Evolutionary conservation across 2,888 invertebrate genomes (phyloP).

Genomic region (Ferdinandea cuprea): DNA sequence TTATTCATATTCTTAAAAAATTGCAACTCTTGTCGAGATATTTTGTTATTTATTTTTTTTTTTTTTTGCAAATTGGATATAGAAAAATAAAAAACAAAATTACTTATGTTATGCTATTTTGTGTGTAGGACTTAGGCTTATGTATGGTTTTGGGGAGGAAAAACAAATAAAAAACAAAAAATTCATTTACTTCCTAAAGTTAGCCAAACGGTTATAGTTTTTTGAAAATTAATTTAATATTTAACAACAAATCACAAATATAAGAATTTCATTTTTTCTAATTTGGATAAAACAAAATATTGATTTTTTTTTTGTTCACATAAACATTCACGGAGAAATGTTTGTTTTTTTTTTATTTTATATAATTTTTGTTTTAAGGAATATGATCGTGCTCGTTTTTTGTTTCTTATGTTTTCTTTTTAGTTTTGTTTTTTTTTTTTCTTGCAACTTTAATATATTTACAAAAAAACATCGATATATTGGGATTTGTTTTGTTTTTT

Average conservation of each 20-base stretch:
- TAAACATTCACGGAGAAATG: conserved; percentile 66
- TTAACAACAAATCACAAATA: conserved; percentile 49
- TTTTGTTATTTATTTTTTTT: no score
- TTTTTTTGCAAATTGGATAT: conserved; percentile 37
- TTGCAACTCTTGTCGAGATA: not conserved
- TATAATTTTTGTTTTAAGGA: conserved; percentile 77
- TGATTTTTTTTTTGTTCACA: conserved; percentile 56
- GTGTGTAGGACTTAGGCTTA: conserved; percentile 73
- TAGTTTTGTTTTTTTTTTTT: conserved; percentile 55
- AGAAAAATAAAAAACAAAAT: conserved; percentile 24
- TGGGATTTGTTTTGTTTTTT: conserved; percentile 51
- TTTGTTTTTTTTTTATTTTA: conserved; percentile 40
- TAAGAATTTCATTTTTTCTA: conserved; percentile 37
- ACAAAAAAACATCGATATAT: conserved; percentile 74
- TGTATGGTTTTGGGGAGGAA: conserved; percentile 63
- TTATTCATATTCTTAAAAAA: conserved; percentile 40
- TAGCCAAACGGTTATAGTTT: conserved; percentile 55
- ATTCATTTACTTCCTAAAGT: conserved; percentile 41
- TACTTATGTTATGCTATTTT: conserved; percentile 60
- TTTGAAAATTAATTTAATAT: conserved; percentile 32
- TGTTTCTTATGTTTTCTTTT: conserved; percentile 76
- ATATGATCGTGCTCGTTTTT: conserved; percentile 79
- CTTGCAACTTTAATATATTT: conserved; percentile 70
- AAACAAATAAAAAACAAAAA: conserved; percentile 36
- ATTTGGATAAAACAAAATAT: conserved; percentile 64